Percentiles rank a stretch among this genome's conserved stretches.
phyloP scores from a whole-genome alignment of 37 sponge, comb jelly and placozoan genomes.

The Bolinopsis microptera region DNA sequence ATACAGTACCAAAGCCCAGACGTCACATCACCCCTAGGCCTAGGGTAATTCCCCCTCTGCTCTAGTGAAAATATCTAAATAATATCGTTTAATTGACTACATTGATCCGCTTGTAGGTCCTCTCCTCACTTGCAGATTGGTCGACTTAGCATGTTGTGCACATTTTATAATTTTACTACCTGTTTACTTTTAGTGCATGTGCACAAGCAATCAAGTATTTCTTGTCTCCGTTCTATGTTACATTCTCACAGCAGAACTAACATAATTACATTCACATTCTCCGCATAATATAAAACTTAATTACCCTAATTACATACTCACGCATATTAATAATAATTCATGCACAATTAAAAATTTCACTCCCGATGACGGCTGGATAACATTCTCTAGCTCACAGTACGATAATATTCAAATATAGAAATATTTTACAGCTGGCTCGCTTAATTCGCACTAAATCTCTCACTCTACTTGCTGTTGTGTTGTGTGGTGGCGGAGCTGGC shows the following conservation, averaged over 20 bases:
- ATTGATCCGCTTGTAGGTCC: too few species aligned
- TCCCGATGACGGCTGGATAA: background rate
- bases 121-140: too few species aligned
- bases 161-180: background rate
- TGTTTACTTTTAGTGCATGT: background rate
- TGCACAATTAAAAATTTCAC: background rate
- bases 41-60: too few species aligned
- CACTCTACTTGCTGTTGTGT: background rate
- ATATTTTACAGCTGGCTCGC: background rate
- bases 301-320: background rate
- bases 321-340: background rate
- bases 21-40: too few species aligned
- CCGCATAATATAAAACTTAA: background rate
- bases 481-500: background rate
- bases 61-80: too few species aligned
- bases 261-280: too few species aligned
- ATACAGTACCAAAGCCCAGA: too few species aligned
- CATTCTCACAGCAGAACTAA: too few species aligned
- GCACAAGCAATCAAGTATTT: background rate
- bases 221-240: background rate
- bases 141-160: too few species aligned
- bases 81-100: too few species aligned
- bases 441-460: background rate
- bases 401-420: background rate
- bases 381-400: too few species aligned